These are phyloP conservation scores for Clarias magur DNA, from an alignment of 2,113 vertebrate genomes.

Conservation along the genomic window DNA sequence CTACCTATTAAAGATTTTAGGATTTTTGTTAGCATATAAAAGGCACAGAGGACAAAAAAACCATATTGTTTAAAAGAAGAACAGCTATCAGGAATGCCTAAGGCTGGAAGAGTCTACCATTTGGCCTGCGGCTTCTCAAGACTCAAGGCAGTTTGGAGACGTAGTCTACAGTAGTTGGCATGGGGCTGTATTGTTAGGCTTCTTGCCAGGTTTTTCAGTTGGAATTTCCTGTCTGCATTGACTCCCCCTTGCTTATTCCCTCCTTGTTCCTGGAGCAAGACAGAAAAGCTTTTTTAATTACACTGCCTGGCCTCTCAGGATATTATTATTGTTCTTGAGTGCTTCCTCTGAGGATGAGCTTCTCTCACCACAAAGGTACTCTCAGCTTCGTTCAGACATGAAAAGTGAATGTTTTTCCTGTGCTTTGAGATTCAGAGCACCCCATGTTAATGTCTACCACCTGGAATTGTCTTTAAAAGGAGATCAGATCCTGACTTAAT, in stretches of 20 bases:
- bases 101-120: slow-evolving; percentile 37
- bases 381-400: slow-evolving; percentile 60
- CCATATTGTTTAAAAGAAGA: slow-evolving; percentile 38
- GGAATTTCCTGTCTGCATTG: slow-evolving; percentile 92
- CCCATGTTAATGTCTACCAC: slow-evolving; percentile 65
- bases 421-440: slow-evolving; percentile 48
- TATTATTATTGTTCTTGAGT: slow-evolving; percentile 88
- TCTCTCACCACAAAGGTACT: slow-evolving; percentile 69
- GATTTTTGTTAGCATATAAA: slow-evolving; percentile 21
- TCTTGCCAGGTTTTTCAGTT: slow-evolving; percentile 80
- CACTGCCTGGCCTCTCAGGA: slow-evolving; percentile 80
- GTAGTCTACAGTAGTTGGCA: slow-evolving; percentile 77
- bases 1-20: slow-evolving; percentile 20
- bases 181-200: slow-evolving; percentile 82
- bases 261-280: slow-evolving; percentile 69
- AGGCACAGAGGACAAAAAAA: slow-evolving; percentile 26
- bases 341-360: slow-evolving; percentile 84
- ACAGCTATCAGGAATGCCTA: slow-evolving; percentile 25
- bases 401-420: slow-evolving; percentile 64
- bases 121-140: slow-evolving; percentile 57
- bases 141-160: slow-evolving; percentile 58
- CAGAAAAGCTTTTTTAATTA: slow-evolving; percentile 82
- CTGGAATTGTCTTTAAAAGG: slow-evolving; percentile 67
- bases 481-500: slow-evolving; percentile 60
- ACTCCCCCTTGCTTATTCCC: slow-evolving; percentile 65